phyloP scores from a whole-genome alignment of 2,113 vertebrate species.

The Setophaga coronata region DNA sequence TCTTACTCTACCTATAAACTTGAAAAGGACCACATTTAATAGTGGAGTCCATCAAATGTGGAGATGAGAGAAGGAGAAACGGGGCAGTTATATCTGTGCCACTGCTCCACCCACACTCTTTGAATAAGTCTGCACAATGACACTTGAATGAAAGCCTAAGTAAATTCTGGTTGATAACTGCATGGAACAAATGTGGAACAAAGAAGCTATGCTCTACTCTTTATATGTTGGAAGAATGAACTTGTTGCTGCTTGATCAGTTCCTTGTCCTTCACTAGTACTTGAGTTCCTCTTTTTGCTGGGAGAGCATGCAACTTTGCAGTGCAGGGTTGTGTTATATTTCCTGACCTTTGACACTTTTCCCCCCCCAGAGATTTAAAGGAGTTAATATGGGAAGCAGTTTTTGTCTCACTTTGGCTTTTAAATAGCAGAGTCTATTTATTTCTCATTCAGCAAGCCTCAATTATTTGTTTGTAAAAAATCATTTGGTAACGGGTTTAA shows the following conservation, averaged over 20 bases:
- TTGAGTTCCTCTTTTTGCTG: slow-evolving; percentile 43
- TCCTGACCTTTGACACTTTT: slow-evolving; percentile 41
- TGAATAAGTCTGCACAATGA: slow-evolving; percentile 41
- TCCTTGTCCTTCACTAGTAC: slow-evolving; percentile 37
- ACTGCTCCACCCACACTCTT: background rate
- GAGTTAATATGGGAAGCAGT: slow-evolving; percentile 57
- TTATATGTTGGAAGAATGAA: slow-evolving; percentile 51
- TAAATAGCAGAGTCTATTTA: slow-evolving; percentile 48
- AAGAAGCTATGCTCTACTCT: slow-evolving; percentile 50
- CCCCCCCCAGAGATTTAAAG: slow-evolving; percentile 18
- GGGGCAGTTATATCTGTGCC: slow-evolving; percentile 17
- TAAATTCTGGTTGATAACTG: slow-evolving; percentile 59
- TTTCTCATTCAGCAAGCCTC: slow-evolving; percentile 40
- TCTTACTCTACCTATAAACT: background rate
- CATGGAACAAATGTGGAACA: slow-evolving; percentile 62
- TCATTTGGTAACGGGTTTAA: slow-evolving; percentile 54
- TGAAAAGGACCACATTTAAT: background rate
- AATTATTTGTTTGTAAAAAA: slow-evolving; percentile 60
- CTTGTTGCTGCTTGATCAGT: slow-evolving; percentile 51
- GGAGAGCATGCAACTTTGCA: slow-evolving; percentile 23
- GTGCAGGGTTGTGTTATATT: slow-evolving; percentile 38
- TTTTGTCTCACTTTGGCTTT: slow-evolving; percentile 53
- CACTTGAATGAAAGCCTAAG: slow-evolving; percentile 54
- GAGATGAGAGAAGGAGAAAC: background rate
- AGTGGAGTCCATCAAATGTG: background rate